Conservation (phyloP, 1,140 invertebrate species). For the Branchinecta lindahli region DNA sequence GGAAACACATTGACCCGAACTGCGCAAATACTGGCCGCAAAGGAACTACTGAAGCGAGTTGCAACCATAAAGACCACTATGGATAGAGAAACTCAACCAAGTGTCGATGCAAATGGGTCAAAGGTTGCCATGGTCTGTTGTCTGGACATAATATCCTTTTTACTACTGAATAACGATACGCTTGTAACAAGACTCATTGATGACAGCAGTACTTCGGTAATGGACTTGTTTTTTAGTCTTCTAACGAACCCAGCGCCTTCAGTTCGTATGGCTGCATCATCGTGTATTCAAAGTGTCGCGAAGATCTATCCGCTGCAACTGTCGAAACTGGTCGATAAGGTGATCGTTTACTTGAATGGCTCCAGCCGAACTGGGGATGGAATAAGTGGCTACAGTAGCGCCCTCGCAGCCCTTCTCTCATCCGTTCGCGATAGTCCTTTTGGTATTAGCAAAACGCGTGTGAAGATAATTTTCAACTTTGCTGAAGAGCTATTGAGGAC, state of each 20-base stretch:
- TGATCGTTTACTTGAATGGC: background rate
- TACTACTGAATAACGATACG: conserved; percentile 3
- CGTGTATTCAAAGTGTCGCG: background rate
- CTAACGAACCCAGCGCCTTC: background rate
- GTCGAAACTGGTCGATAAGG: background rate
- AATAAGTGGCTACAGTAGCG: conserved; percentile 82
- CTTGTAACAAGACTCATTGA: background rate
- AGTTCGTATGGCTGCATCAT: background rate
- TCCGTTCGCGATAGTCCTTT: conserved; percentile 76
- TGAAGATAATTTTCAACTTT: conserved; percentile 89
- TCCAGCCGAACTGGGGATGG: conserved; percentile 71
- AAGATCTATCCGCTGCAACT: background rate
- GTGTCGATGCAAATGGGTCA: background rate
- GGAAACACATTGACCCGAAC: background rate
- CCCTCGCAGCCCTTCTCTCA: conserved; percentile 79
- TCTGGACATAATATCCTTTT: background rate
- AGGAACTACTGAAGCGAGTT: background rate
- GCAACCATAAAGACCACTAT: background rate
- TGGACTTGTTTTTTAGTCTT: background rate
- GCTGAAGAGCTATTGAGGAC: conserved; percentile 91
- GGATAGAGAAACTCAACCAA: background rate
- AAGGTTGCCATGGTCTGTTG: background rate
- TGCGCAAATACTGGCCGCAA: background rate
- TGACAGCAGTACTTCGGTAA: background rate
- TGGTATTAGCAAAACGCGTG: conserved; percentile 88